These are phyloP conservation scores for Oncopodura yosiiana DNA, from an alignment of 1,140 invertebrate genomes.

Conservation along the genomic window DNA sequence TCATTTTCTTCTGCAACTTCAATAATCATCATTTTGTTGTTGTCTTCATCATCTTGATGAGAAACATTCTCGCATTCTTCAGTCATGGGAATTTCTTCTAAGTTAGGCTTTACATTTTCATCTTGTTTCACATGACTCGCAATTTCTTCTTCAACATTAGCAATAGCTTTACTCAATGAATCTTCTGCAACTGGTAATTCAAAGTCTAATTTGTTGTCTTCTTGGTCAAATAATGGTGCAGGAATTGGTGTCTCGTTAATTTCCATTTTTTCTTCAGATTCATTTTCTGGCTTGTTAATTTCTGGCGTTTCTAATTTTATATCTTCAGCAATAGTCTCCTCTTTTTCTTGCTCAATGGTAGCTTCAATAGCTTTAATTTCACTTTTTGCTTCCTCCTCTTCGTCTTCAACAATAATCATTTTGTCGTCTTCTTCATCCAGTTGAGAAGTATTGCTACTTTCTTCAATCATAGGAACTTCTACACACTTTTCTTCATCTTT, in stretches of 20 bases:
- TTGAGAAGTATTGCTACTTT: background rate
- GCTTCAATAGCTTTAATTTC: background rate
- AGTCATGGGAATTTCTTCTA: background rate
- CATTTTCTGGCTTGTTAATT: background rate
- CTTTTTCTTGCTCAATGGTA: background rate
- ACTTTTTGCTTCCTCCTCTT: background rate
- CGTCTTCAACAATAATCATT: background rate
- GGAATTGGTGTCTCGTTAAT: background rate
- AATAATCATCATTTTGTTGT: too few relatives aligned
- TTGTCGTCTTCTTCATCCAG: background rate
- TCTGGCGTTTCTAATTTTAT: background rate
- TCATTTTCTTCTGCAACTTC: background rate
- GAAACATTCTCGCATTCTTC: too few relatives aligned
- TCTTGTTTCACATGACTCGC: background rate
- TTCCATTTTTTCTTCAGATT: background rate
- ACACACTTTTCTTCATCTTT: background rate
- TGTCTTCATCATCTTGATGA: too few relatives aligned
- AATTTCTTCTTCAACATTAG: background rate
- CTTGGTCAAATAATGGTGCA: background rate
- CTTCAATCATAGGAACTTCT: background rate
- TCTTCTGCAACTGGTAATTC: background rate
- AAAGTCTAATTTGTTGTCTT: too few relatives aligned
- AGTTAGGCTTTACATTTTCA: background rate
- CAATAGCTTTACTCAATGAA: background rate
- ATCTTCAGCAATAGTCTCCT: background rate